Base-by-base conservation (phyloP, 2,113 vertebrate genomes). In the Lonchura striata region DNA sequence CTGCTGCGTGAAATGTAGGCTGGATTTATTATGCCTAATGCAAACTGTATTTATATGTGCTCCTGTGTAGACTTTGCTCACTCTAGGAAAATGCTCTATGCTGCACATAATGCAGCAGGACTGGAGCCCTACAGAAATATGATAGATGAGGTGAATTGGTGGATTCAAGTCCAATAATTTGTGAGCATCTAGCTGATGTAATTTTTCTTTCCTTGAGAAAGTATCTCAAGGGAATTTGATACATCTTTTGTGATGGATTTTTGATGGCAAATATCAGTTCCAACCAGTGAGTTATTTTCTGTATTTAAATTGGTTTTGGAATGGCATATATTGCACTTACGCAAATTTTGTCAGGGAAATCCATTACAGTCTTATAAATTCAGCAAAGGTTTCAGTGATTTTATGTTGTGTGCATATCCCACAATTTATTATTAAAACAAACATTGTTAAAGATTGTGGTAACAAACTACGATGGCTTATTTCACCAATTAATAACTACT, bases 171-270 rank as follows among this genome's bases (percentile, higher is more conserved):
- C 41, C 24, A 60, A 18, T 72, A 41, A 76, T 79, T 86, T 71
- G 39, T 86, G 64, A 86, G 8, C 64, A 52, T 59, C 52, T 75
- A 50, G 60, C 44, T 63, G 21, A 37, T n/a, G 12, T 53, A 41
- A 33, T 84, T 92, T 59, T 41, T 75, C 53, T 64, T 91, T 71
- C 49, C 61, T 76, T 84, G 53, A 49, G 57, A 72, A 96, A 44
- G 31, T 22, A 18, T 79, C 39, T 91, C 47, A 15, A 15, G 33
- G 35, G 49, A 89, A 64, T 50, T 78, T 69, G 61, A 92, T 66
- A 79, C n/a, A 72, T 87, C 44, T 84, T 37, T 89, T 79, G 52
- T 76, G 57, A 87, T 71, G 35, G 61, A 85, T 93, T 94, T 92
- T 93, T 52, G 52, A 68, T 1, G 1, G 44, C 56, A 79, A 91